Base-by-base conservation (phyloP, 2,797 vertebrate species). In the Trachops cirrhosus region DNA sequence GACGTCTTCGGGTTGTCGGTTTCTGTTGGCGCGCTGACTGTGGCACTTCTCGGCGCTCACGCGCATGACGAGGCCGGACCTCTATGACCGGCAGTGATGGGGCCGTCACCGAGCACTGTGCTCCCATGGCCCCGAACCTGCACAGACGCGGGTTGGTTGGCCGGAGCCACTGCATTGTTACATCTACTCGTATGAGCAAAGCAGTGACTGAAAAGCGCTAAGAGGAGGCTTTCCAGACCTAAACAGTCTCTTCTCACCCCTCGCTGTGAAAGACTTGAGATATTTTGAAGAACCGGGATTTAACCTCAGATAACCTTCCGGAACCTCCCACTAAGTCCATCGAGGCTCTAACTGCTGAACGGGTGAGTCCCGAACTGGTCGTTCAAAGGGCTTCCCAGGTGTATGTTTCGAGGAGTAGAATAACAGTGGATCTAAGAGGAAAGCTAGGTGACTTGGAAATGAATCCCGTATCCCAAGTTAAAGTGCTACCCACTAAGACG, bases 251-350 rank as follows among this genome's bases (percentile, higher is more conserved):
- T 79, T 95, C 87, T 71, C 52, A 54, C 41, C 79, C 54, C 29
- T 67, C 44, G 34, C n/a, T 79, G 68, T 74, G 32, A 91, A 68
- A 74, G 64, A 82, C 8, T 57, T n/a, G 67, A 89, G 91, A 71
- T 59, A 71, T 32, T 87, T 54, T 89, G 57, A 85, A 96, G 64
- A 74, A 91, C 24, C 7, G 37, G 41, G 39, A 86, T 32, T 78
- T 78, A 48, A 5, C 37, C 57, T 74, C 52, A 41, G 64, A 32
- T 19, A 87, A 67, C 46, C 22, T 88, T 86, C 18, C 12, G n/a
- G 34, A 91, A 39, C 46, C 64, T 86, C 67, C 46, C 46, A n/a
- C 26, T 6, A 10, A 64, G 32, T 59, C 41, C 62, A 62, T 22
- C 39, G 12, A 67, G 57, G 44, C 21, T 80, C 6, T 18, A 5